These are phyloP conservation scores for Pseudotriccus pelzelni DNA, from an alignment of 2,797 vertebrate species.

Conservation along the genomic window DNA sequence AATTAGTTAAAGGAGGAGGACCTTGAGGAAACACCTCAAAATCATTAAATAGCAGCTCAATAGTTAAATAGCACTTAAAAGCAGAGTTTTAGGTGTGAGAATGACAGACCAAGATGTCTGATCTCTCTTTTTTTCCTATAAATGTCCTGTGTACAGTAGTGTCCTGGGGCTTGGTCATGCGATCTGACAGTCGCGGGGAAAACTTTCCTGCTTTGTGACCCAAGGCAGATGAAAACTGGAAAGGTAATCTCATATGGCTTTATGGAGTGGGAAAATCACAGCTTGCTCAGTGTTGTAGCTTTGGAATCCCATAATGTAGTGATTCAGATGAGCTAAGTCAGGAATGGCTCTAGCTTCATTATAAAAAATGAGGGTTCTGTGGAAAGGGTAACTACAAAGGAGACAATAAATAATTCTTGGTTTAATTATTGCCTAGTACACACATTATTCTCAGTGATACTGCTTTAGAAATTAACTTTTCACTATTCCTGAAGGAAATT, in stretches of 20 bases:
- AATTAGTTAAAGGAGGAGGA: neutral
- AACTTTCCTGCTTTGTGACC: neutral
- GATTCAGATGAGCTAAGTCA: neutral
- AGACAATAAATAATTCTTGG: neutral
- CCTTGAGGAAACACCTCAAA: neutral
- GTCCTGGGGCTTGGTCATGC: accelerated
- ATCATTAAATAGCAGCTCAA: neutral
- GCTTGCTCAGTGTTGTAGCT: neutral
- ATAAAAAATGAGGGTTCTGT: neutral
- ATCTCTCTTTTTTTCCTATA: neutral
- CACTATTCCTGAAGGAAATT: constrained; percentile 48
- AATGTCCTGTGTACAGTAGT: accelerated
- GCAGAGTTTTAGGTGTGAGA: neutral
- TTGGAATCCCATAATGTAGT: neutral
- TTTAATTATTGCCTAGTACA: neutral
- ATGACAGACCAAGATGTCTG: neutral
- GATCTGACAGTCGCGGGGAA: neutral
- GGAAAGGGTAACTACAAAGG: neutral
- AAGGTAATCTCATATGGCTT: neutral
- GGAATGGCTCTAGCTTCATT: neutral
- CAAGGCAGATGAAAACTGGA: neutral
- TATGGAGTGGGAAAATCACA: neutral
- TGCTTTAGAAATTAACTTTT: constrained; percentile 48
- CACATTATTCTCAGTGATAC: neutral
- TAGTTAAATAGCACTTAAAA: neutral